Percentiles rank a stretch among this genome's conserved stretches.
These are phyloP conservation scores for Pemphigus obesinymphae DNA, from an alignment of 1,140 invertebrate genomes.

Conservation along the genomic window DNA sequence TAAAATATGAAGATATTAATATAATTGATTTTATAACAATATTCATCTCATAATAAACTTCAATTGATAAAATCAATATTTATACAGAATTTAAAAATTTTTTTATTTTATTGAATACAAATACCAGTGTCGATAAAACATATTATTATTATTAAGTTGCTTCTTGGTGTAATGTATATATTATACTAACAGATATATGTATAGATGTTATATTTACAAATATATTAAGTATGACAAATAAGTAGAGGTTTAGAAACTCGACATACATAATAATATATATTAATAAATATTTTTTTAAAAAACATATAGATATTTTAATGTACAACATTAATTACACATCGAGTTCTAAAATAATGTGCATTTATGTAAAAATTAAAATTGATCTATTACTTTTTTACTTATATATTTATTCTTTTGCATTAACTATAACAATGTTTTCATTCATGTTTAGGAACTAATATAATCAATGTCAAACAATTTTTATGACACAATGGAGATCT, in stretches of 20 bases:
- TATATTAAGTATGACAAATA: background rate
- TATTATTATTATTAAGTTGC: background rate
- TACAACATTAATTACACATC: background rate
- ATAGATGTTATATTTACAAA: conserved; percentile 6
- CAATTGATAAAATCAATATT: too few species aligned
- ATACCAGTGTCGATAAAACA: background rate
- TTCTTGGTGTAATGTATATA: background rate
- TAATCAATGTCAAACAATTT: conserved; percentile 31
- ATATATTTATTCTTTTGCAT: background rate
- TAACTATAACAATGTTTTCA: conserved; percentile 8
- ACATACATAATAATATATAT: background rate
- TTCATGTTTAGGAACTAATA: conserved; percentile 24
- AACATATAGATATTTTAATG: background rate
- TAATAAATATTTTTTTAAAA: background rate
- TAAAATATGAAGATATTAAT: too few species aligned
- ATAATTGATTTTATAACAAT: too few species aligned
- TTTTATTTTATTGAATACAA: conserved; percentile 24
- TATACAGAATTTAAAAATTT: background rate
- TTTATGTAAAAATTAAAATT: background rate
- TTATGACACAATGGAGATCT: conserved; percentile 37
- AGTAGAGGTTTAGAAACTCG: conserved; percentile 3
- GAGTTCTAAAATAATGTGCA: background rate
- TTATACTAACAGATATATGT: background rate
- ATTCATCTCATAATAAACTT: too few species aligned
- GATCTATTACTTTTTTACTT: background rate